Base-by-base conservation (phyloP, 2,888 invertebrate genomes). In the Luffia ferchaultella region DNA sequence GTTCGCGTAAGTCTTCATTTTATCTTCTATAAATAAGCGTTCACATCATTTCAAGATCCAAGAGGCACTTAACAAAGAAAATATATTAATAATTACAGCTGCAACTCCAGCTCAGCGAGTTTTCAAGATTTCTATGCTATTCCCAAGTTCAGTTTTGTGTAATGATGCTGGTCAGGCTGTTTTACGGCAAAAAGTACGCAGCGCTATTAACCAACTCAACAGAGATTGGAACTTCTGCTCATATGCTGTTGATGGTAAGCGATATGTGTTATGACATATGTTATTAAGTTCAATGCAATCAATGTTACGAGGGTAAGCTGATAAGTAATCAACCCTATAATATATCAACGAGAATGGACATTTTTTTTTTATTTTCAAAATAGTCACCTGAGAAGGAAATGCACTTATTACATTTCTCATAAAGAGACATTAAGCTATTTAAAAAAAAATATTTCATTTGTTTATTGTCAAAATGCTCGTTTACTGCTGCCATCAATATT, bases 171-270 rank as follows among this genome's bases (percentile, higher is more conserved):
- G 97, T 1, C 96, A 96, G 76, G 93, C 93, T 49, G 97, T 97
- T 0, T 85, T 97, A 2, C 88, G 93, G 46, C 95, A 96, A 65
- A 93, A 93, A 75, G 95, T 97, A 1, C 89, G 93, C 58, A 90
- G 90, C 60, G 95, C 96, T 7, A 92, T 98, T 50, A 94, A 96
- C 63, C 90, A 94, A 47, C 86, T 97, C 50, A 97, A 98, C 72
- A 89, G 95, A 61, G 95, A 97, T 65, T 98, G 97, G 97, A 94
- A 95, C 86, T 94, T 97, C 91, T 97, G 97, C 70, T 95, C 96
- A 0, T 93, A 95, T 69, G 90, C 93, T 53, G 87, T 90, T 45
- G 93, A 95, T 78, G 95, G 96, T 88, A 70, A 60, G 57, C 44
- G 45, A 16, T 15, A n/a, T 16, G 42, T 42, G 42, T 12, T 18